These are phyloP conservation scores for Brachyhypopomus gauderio DNA, from an alignment of 2,113 vertebrate species.

Conservation along the genomic window DNA sequence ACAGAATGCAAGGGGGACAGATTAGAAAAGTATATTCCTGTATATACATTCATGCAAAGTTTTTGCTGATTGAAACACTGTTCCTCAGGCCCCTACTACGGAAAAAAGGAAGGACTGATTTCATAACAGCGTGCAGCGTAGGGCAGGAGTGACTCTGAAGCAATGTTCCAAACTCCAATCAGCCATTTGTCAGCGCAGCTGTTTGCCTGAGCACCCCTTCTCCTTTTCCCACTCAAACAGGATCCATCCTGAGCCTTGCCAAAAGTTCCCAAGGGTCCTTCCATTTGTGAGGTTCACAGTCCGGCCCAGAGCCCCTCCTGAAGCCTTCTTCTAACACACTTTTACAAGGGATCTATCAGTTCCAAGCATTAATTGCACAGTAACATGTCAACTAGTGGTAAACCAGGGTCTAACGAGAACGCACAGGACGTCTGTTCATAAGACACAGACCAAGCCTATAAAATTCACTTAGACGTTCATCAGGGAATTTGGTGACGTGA, in stretches of 20 bases:
- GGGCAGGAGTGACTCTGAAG: conserved; percentile 12
- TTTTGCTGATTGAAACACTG: neutral
- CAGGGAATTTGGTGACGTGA: neutral
- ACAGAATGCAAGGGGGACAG: neutral
- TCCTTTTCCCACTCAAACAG: conserved; percentile 53
- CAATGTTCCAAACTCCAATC: conserved; percentile 30
- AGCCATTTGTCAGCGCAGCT: conserved; percentile 65
- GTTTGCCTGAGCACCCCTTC: conserved; percentile 55
- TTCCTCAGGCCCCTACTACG: neutral
- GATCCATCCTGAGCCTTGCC: conserved; percentile 53
- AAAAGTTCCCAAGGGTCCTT: conserved; percentile 38
- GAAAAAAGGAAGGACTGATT: conserved; percentile 13
- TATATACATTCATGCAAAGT: neutral
- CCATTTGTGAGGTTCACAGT: conserved; percentile 50
- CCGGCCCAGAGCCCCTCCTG: conserved; percentile 26
- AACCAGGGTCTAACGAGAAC: conserved; percentile 28
- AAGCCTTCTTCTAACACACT: neutral
- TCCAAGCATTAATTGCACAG: neutral
- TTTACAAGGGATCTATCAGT: conserved; percentile 11
- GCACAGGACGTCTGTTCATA: neutral
- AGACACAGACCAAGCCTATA: neutral
- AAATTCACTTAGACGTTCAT: neutral
- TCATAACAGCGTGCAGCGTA: conserved; percentile 2
- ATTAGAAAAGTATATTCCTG: neutral
- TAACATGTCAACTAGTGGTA: conserved; percentile 27